Evolutionary conservation across 2,113 vertebrate genomes (phyloP).

Genomic region (Cyprinus carpio): DNA sequence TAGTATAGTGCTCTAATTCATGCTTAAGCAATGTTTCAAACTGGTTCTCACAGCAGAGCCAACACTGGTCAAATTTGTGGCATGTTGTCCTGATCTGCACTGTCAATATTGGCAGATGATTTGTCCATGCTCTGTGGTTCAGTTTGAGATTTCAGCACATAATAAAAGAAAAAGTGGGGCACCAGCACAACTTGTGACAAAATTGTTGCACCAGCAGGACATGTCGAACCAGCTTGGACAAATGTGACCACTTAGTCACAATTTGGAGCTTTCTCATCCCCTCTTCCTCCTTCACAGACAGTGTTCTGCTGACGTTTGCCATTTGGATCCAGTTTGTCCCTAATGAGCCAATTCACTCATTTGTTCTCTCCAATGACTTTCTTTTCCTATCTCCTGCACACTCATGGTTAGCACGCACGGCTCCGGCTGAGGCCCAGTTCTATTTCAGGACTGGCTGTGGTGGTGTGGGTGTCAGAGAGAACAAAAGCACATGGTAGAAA

Average conservation of each 20-base stretch:
- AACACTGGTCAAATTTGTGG: background rate
- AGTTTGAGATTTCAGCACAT: background rate
- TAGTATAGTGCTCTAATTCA: background rate
- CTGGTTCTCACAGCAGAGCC: background rate
- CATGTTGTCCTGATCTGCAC: background rate
- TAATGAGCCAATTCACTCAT: slow-evolving; percentile 24
- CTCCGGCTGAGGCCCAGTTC: slow-evolving; percentile 50
- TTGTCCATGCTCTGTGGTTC: background rate
- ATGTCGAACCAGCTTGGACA: slow-evolving; percentile 15
- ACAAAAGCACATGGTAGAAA: slow-evolving; percentile 26
- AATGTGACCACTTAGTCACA: slow-evolving; percentile 20
- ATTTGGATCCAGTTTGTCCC: slow-evolving; percentile 9
- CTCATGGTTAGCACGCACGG: background rate
- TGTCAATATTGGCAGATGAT: background rate
- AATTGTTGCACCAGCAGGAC: background rate
- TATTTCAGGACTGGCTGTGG: slow-evolving; percentile 63
- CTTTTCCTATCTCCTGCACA: background rate
- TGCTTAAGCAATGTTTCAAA: background rate
- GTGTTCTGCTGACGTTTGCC: slow-evolving; percentile 2
- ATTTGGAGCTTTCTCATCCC: background rate
- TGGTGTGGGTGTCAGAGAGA: slow-evolving; percentile 31
- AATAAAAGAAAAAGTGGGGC: background rate
- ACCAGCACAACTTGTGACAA: background rate
- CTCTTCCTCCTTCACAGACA: slow-evolving; percentile 8
- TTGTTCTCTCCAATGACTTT: background rate